Percentiles rank a stretch among this genome's conserved stretches.
Evolutionary conservation across 1,140 invertebrate species (phyloP).

Genomic region (Aphidius ervi): DNA sequence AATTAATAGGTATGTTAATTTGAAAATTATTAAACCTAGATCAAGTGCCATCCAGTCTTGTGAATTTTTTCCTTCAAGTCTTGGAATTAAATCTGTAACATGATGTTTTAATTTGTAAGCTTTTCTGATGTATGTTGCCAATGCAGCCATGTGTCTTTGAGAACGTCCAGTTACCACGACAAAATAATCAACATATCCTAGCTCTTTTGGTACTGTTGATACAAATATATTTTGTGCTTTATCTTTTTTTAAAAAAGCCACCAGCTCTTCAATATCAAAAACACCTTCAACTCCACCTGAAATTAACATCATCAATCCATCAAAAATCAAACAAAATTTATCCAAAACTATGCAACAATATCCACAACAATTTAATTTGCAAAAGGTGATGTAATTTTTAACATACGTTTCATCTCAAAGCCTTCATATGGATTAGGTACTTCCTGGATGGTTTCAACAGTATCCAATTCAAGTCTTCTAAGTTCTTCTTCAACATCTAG

Average conservation of each 20-base stretch:
- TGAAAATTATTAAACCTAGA: constrained; percentile 60
- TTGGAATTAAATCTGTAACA: constrained; percentile 64
- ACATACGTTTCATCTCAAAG: constrained; percentile 51
- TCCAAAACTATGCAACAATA: not conserved
- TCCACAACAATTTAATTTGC: not conserved
- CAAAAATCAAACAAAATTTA: not conserved
- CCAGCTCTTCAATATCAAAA: constrained; percentile 82
- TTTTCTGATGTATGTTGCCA: constrained; percentile 73
- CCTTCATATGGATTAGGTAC: constrained; percentile 45
- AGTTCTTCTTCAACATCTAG: constrained; percentile 65
- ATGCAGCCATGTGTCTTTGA: constrained; percentile 67
- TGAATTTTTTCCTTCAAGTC: constrained; percentile 71
- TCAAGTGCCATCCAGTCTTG: constrained; percentile 86
- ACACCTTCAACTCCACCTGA: constrained; percentile 71
- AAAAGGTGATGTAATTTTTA: too few relatives aligned
- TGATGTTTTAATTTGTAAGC: constrained; percentile 73
- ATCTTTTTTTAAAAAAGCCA: constrained; percentile 71
- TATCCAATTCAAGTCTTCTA: constrained; percentile 43
- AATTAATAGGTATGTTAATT: constrained; percentile 13
- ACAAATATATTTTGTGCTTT: constrained; percentile 80
- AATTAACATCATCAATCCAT: not conserved
- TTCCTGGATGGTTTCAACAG: constrained; percentile 43
- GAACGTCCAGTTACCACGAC: constrained; percentile 74
- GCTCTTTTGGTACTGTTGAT: constrained; percentile 66
- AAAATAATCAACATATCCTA: constrained; percentile 79